Evolutionary conservation across 2,888 invertebrate genomes (phyloP), one percentile per base, ranked within the genome.

Genomic region (Acleris holmiana): DNA sequence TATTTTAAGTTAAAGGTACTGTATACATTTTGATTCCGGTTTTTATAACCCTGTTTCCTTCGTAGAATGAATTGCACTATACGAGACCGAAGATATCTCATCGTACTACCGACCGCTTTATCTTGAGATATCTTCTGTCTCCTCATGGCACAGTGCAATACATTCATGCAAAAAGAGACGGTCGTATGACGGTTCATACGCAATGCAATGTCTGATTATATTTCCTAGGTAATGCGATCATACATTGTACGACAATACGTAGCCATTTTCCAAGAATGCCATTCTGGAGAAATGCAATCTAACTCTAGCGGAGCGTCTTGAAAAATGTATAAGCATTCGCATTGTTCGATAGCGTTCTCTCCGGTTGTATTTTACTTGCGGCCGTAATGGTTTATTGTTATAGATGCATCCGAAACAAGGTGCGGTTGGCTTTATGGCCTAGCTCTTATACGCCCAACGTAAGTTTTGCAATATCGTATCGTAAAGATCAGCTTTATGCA

Each of bases 321-420:
- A 81, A 82, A 85, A 83, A 86, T 83, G 77, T 79, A 82, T 80
- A 77, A 78, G 73, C 64, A 44, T 66, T 66, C 68, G 74, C 73
- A 81, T 81, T 82, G 80, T 80, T 80, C 79, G 70, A 73, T 77
- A 69, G 75, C 68, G 71, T 66, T 61, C 69, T 70, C 73, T 74
- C 69, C 71, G 71, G 74, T 71, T 77, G 78, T 81, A 75, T 74
- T 80, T 76, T 75, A 73, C 76, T 73, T 74, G 74, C 74, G 67
- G 67, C 70, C 66, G 76, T 82, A 82, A 81, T 79, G 73, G 69
- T 73, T n/a, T 35, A 76, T 78, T 75, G 76, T 79, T 76, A 78
- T 76, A 75, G 78, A 71, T 69, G 75, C 73, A 73, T 76, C 76
- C 68, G 73, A 73, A 76, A 75, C 74, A 75, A 73, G 72, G 68